These are phyloP conservation scores for Microcebus murinus DNA, from an alignment of 2,113 vertebrate genomes.

Conservation along the genomic window DNA sequence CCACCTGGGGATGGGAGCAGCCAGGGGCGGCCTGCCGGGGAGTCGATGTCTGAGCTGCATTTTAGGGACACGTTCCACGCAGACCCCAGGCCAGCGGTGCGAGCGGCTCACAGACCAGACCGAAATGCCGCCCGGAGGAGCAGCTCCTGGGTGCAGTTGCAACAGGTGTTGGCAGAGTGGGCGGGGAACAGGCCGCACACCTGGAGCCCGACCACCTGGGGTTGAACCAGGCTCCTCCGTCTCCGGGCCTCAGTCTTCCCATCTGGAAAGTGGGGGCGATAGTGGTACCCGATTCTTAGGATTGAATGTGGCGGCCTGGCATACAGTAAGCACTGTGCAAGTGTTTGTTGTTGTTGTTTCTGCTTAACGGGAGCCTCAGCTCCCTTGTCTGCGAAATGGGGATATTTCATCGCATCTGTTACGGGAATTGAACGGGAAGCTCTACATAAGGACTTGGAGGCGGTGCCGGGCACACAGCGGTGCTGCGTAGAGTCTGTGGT, in stretches of 20 bases:
- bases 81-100: background rate
- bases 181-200: too few species aligned
- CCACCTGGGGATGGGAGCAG: background rate
- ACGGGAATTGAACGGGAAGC: background rate
- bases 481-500: background rate
- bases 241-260: background rate
- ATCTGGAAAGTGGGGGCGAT: background rate
- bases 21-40: background rate
- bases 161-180: background rate
- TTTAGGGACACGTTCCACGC: background rate
- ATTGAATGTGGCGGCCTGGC: background rate
- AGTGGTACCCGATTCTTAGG: background rate
- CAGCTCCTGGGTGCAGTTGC: background rate
- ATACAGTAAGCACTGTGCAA: background rate
- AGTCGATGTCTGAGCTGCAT: background rate
- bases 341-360: background rate
- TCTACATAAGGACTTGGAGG: rapidly evolving
- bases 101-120: background rate
- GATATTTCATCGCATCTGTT: background rate
- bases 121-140: background rate
- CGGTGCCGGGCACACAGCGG: background rate
- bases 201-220: rapidly evolving
- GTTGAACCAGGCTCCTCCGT: background rate
- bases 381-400: background rate
- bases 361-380: background rate